Base-by-base conservation (phyloP, 2,113 vertebrate species). In the Syngnathus floridae region DNA sequence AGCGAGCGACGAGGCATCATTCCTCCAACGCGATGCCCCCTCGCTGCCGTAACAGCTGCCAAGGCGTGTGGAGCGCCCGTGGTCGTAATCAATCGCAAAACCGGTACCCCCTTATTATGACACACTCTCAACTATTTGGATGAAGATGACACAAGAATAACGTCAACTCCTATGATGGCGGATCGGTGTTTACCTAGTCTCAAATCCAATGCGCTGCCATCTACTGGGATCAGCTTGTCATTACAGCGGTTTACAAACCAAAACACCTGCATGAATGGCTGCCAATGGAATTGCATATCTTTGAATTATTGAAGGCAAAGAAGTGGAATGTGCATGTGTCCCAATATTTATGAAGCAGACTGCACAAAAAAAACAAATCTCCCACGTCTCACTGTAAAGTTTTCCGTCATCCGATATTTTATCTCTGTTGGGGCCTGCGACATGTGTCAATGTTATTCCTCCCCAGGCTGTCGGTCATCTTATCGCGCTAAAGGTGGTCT, bases 391-490 rank as follows among this genome's bases (percentile, higher is more conserved):
- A 52, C 8, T 21, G 49, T 54, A 26, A 11, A 12, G 51, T 21
- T 21, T 54, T 49, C 19, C 4, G 1, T 52, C 16, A 21, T 52
- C 19, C 49, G 4, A 52, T 64, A 64, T 66, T 52, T 43, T 31
- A 38, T 35, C 16, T 57, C 51, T 3, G 8, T 62, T 56, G 21
- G 65, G 65, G 56, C 60, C 63, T 38, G 70, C 10, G 3, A 66
- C 66, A 40, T 71, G 70, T 68, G 31, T 74, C 58, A 10, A 13
- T 65, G 38, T 59, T 61, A 52, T 63, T 60, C 65, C 62, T 43
- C 77, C 67, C 69, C 60, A 64, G 70, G 62, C 76, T 75, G 55
- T 49, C 72, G 69, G 73, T 77, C 83, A n/a, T 48, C 46, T 48
- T 19, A 48, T 19, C 46, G 17, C 7, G 46, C 46, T 19, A 19